Percentiles rank a stretch among this genome's conserved stretches.
Evolutionary conservation across 2,113 vertebrate species (phyloP).

Genomic region (Bufo gargarizans): DNA sequence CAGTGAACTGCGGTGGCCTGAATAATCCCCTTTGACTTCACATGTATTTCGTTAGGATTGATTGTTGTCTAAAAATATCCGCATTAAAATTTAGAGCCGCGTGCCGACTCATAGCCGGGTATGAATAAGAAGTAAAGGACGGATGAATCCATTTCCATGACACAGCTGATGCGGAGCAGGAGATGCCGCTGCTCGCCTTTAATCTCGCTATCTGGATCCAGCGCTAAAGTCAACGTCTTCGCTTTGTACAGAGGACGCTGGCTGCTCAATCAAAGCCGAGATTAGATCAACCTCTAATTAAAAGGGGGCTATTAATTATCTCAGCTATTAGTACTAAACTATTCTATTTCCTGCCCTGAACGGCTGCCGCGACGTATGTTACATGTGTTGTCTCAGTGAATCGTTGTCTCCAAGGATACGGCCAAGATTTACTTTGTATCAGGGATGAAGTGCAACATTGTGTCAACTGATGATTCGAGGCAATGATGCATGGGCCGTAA

Average conservation of each 20-base stretch:
- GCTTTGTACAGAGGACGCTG: constrained; percentile 28
- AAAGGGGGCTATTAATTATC: constrained; percentile 57
- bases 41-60: constrained; percentile 62
- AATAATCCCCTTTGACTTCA: constrained; percentile 35
- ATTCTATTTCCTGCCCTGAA: constrained; percentile 45
- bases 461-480: neutral
- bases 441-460: neutral
- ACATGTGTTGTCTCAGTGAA: neutral
- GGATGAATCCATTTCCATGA: constrained; percentile 64
- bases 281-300: constrained; percentile 61
- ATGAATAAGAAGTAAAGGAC: constrained; percentile 63
- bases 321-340: constrained; percentile 53
- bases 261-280: constrained; percentile 63
- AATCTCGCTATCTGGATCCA: constrained; percentile 44
- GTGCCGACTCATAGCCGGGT: constrained; percentile 54
- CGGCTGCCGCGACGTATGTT: neutral
- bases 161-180: constrained; percentile 25
- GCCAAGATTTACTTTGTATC: neutral
- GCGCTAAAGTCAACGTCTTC: neutral
- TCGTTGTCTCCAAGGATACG: neutral
- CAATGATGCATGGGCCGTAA: neutral
- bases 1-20: constrained; percentile 4
- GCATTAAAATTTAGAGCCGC: constrained; percentile 56
- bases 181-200: neutral
- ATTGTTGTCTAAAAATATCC: constrained; percentile 63